A percentile compares a stretch with the other conserved stretches of the same genome.
These are phyloP conservation scores for Nephrotoma guestfalica DNA, from an alignment of 2,888 invertebrate genomes.

Conservation along the genomic window DNA sequence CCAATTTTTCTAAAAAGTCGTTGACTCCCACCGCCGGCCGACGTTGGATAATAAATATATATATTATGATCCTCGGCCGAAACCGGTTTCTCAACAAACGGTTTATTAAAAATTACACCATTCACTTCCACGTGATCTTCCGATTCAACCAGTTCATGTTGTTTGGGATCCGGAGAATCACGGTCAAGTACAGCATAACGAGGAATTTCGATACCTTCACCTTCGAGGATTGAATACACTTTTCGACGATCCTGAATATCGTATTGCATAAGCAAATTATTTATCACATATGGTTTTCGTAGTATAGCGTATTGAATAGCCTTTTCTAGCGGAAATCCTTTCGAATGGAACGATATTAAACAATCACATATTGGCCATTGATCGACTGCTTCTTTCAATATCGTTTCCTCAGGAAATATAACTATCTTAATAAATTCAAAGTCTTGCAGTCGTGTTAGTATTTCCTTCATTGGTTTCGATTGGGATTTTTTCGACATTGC, in stretches of 20 bases:
- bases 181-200: slow-evolving; percentile 93
- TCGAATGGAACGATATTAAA: slow-evolving; percentile 94
- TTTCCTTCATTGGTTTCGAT: slow-evolving; percentile 99
- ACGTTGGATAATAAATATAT: slow-evolving; percentile 98
- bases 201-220: slow-evolving; percentile 94
- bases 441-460: slow-evolving; percentile 86
- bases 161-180: slow-evolving; percentile 86
- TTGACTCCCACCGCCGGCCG: slow-evolving; percentile 96
- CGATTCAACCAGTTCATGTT: slow-evolving; percentile 82
- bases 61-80: slow-evolving; percentile 99
- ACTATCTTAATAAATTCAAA: slow-evolving; percentile 92
- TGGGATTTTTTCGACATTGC: slow-evolving; percentile 99
- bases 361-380: slow-evolving; percentile 98
- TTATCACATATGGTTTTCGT: slow-evolving; percentile 90
- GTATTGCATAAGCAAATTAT: slow-evolving; percentile 97
- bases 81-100: slow-evolving; percentile 98
- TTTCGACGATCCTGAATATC: slow-evolving; percentile 88
- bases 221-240: slow-evolving; percentile 87
- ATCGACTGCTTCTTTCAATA: slow-evolving; percentile 89
- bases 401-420: slow-evolving; percentile 92
- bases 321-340: slow-evolving; percentile 96
- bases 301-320: slow-evolving; percentile 92
- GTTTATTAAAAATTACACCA: slow-evolving; percentile 89
- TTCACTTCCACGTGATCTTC: slow-evolving; percentile 97
- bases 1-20: slow-evolving; percentile 98